Evolutionary conservation across 2,888 invertebrate genomes (phyloP).

Genomic region (Mycalesis mineus): DNA sequence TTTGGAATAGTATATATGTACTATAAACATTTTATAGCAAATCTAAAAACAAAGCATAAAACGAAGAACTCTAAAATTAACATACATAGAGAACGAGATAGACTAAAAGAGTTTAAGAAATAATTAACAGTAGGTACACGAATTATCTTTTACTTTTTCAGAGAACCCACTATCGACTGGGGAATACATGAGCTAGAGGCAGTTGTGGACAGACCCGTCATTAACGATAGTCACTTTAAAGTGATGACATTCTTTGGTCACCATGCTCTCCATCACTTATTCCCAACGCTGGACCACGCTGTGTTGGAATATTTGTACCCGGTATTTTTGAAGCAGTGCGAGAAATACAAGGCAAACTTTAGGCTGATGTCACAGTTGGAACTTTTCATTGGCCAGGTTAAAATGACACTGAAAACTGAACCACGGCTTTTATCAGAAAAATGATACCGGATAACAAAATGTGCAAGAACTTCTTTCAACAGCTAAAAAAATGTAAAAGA

Average conservation of each 20-base stretch:
- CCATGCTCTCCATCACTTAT: constrained; percentile 87
- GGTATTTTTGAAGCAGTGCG: constrained; percentile 77
- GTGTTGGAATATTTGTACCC: constrained; percentile 81
- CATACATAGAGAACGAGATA: no score
- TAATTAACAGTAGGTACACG: no score
- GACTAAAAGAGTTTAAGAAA: no score
- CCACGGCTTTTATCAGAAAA: constrained; percentile 40
- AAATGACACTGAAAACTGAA: constrained; percentile 47
- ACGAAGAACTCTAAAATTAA: no score
- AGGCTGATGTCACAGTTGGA: constrained; percentile 54
- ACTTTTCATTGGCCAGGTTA: constrained; percentile 57
- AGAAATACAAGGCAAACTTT: constrained; percentile 79
- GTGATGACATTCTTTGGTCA: constrained; percentile 86
- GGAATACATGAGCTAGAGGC: constrained; percentile 87
- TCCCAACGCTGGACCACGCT: constrained; percentile 88
- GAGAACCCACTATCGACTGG: constrained; percentile 81
- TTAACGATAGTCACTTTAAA: constrained; percentile 81
- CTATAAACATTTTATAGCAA: no score
- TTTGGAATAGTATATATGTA: no score
- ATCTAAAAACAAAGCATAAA: no score
- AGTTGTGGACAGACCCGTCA: constrained; percentile 83
- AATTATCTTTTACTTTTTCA: constrained; percentile 40
- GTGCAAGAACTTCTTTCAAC: no score
- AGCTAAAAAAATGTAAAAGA: no score
- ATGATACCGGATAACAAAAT: background rate